Percentiles rank a stretch among this genome's conserved stretches.
These are phyloP conservation scores for Barbus barbus DNA, from an alignment of 2,113 vertebrate genomes.

Conservation along the genomic window DNA sequence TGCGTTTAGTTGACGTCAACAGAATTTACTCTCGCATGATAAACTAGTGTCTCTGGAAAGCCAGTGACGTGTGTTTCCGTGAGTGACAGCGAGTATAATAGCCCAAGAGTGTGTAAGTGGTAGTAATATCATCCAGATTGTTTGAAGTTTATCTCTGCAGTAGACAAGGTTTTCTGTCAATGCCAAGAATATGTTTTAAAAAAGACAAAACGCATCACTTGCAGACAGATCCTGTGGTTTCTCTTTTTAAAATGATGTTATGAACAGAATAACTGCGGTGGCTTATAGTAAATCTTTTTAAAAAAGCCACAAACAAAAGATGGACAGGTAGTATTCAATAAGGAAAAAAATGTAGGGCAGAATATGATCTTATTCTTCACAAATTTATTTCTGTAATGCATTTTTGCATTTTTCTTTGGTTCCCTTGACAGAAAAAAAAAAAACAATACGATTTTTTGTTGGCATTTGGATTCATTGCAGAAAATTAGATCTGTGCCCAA, in stretches of 20 bases:
- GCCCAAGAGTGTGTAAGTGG: conserved; percentile 61
- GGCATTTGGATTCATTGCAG: not conserved
- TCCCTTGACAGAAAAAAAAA: not conserved
- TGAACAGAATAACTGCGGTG: not conserved
- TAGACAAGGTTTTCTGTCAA: conserved; percentile 58
- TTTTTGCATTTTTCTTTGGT: not conserved
- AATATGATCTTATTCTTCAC: not conserved
- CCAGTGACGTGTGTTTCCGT: conserved; percentile 52
- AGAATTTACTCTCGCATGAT: conserved; percentile 71
- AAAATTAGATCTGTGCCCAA: not conserved
- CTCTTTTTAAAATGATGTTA: conserved; percentile 31
- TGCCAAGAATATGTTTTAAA: conserved; percentile 70
- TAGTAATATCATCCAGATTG: conserved; percentile 57
- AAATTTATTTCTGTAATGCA: not conserved
- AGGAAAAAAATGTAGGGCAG: not conserved
- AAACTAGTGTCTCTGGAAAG: conserved; percentile 77
- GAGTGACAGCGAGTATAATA: conserved; percentile 43
- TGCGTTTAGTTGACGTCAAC: conserved; percentile 61
- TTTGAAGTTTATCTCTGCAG: conserved; percentile 72
- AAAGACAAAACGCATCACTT: conserved; percentile 59
- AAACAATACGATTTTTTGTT: too few species aligned
- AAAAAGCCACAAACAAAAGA: not conserved
- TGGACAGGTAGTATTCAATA: not conserved
- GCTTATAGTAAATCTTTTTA: not conserved
- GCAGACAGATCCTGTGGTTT: conserved; percentile 57